Conservation (phyloP, 2,797 vertebrate genomes). For the Coluber constrictor region DNA sequence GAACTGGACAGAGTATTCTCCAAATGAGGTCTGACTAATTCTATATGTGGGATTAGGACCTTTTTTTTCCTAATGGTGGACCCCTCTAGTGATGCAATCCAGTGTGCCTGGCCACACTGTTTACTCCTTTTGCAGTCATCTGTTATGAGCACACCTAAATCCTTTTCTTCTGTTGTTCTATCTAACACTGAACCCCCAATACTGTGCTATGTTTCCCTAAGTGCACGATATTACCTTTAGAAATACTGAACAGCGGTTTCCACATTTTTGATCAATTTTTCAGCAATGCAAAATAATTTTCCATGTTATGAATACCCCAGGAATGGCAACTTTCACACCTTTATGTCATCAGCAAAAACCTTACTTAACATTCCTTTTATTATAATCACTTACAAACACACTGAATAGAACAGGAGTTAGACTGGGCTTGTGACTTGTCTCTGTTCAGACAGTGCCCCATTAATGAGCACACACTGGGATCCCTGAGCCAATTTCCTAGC, state of each 20-base stretch:
- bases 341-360: neutral
- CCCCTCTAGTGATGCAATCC: neutral
- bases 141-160: neutral
- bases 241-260: neutral
- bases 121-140: neutral
- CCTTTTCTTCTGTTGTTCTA: neutral
- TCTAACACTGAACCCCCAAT: neutral
- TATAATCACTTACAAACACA: neutral
- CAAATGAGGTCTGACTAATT: neutral
- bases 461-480: neutral
- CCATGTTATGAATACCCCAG: neutral
- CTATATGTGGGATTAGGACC: neutral
- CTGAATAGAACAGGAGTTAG: neutral
- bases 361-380: neutral
- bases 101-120: neutral
- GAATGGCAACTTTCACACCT: neutral
- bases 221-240: neutral
- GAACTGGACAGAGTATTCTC: neutral
- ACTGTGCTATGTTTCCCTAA: neutral
- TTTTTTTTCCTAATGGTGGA: neutral
- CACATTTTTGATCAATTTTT: neutral
- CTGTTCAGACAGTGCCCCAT: neutral
- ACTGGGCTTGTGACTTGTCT: neutral
- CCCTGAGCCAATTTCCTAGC: neutral
- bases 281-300: neutral